Percentiles rank a stretch among this genome's conserved stretches.
Evolutionary conservation across 2,888 invertebrate species (phyloP).

Genomic region (Serrognathus titanus): DNA sequence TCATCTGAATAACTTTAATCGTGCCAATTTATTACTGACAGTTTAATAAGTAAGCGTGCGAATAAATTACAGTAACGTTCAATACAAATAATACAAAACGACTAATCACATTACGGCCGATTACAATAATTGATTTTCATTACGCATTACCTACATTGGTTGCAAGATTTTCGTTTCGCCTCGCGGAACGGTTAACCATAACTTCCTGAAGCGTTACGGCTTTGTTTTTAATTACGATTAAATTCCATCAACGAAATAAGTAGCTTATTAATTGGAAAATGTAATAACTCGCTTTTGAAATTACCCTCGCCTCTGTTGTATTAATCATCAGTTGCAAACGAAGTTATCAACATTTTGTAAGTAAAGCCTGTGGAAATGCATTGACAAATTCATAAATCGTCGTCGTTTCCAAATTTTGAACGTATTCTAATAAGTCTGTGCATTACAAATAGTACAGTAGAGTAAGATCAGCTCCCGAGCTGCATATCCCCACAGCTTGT

Average conservation of each 20-base stretch:
- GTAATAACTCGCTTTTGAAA: background rate
- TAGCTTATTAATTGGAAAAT: background rate
- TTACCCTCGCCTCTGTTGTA: no score
- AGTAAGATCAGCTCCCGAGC: no score
- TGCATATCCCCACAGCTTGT: no score
- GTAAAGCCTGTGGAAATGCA: no score
- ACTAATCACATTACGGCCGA: background rate
- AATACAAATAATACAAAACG: background rate
- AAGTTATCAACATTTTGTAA: no score
- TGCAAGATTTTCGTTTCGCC: background rate
- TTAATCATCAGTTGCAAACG: no score
- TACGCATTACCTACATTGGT: background rate
- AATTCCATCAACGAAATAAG: background rate
- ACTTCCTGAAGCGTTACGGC: background rate
- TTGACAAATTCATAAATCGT: no score
- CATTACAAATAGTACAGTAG: no score
- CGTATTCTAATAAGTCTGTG: no score
- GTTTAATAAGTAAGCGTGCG: slow-evolving; percentile 4
- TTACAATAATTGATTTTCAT: background rate
- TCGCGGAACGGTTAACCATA: background rate
- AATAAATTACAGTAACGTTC: slow-evolving; percentile 8
- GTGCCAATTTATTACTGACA: slow-evolving; percentile 5
- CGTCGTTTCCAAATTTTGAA: no score
- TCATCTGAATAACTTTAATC: slow-evolving; percentile 7
- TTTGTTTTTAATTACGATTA: background rate